Evolutionary conservation across 2,888 invertebrate species (phyloP).

Genomic region (Dorcus hopei): DNA sequence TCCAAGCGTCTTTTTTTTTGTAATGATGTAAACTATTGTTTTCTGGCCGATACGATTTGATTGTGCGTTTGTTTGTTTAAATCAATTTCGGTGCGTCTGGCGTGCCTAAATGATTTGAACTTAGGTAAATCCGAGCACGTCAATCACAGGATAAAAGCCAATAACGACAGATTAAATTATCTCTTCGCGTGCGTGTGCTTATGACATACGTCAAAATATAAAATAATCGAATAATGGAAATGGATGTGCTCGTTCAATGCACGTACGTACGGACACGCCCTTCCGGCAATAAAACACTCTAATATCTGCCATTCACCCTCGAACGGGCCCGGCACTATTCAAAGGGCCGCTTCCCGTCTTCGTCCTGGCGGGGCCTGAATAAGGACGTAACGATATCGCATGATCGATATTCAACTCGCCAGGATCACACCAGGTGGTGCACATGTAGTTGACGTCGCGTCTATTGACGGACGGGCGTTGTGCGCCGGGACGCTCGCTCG

Average conservation of each 20-base stretch:
- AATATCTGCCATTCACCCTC: constrained; percentile 1
- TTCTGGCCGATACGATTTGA: too few species aligned
- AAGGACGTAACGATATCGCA: constrained; percentile 10
- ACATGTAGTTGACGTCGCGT: constrained; percentile 27
- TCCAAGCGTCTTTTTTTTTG: too few species aligned
- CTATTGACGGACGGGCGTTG: constrained; percentile 22
- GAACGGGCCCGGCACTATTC: background rate
- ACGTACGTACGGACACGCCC: background rate
- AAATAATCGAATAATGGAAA: constrained; percentile 19
- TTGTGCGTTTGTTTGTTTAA: too few species aligned
- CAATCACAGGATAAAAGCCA: constrained; percentile 2
- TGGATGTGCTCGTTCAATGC: background rate
- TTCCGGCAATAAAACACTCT: constrained; percentile 1
- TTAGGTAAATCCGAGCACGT: background rate
- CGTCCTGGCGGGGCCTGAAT: background rate
- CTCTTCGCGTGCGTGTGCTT: constrained; percentile 6
- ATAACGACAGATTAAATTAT: constrained; percentile 14
- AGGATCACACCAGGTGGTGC: constrained; percentile 27
- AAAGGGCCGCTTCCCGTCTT: constrained; percentile 6
- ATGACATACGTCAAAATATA: constrained; percentile 23
- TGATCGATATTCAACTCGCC: constrained; percentile 14
- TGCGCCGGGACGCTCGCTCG: constrained; percentile 19
- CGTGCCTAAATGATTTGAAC: background rate
- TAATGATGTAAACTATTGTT: too few species aligned
- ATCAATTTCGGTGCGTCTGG: background rate